Evolutionary conservation across 1,140 invertebrate species (phyloP), one percentile per base, ranked within the genome.

Genomic region (Choristoneura fumiferana): DNA sequence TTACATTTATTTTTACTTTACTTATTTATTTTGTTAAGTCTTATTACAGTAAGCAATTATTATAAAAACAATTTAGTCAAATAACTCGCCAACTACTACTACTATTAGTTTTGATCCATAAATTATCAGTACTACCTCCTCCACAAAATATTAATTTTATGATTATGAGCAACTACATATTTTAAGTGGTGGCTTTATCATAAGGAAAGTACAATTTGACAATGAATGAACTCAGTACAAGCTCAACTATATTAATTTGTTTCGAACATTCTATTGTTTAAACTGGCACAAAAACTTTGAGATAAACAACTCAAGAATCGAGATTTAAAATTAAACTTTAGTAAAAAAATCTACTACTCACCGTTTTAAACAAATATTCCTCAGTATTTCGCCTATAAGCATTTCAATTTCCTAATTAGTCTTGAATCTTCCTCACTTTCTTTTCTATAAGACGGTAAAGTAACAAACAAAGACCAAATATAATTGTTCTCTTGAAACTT

Each of bases 341-440:
- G 9, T 22, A n/a, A n/a, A n/a, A 34, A 9, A 1, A 45, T 18
- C 12, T 17, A 45, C 10, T 22, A 45, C 40, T 22, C 13, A 45
- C 40, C 40, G 40, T 45, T 45, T 13, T 45, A 13, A n/a, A 18
- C 1, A 18, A 3, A 15, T 5, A 45, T 10, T 45, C 40, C 9
- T 18, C n/a, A 45, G 8, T 4, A 9, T n/a, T 12, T 45, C 5
- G 8, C 13, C 17, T n/a, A 12, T 45, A 6, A 45, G 17, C 40
- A 22, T 18, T 9, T 10, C 40, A 45, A 18, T 45, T 45, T 45
- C 17, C 40, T 45, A 45, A 22, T 45, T 45, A 18, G 10, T 1
- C 15, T 45, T 45, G n/a, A 22, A 18, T 45, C 40, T 45, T 45
- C 40, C 40, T 45, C 40, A 45, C 40, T 45, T 45, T 45, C 40